These are phyloP conservation scores for Charina bottae DNA, from an alignment of 2,113 vertebrate species.

Conservation along the genomic window DNA sequence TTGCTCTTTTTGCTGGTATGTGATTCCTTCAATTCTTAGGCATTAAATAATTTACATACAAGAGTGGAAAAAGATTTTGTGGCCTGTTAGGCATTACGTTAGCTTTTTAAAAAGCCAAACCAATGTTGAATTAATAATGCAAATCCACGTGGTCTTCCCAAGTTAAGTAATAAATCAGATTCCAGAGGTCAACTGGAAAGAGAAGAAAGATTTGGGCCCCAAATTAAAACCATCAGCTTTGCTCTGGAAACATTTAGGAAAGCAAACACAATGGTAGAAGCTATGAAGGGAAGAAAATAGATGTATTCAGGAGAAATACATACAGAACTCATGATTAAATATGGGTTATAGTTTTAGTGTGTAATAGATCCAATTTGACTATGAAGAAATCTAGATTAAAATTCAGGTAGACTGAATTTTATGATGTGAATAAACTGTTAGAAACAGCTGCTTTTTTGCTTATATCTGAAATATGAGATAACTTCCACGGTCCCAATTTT, in stretches of 20 bases:
- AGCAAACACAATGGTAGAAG: slow-evolving; percentile 35
- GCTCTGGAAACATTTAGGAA: slow-evolving; percentile 15
- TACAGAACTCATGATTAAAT: not conserved
- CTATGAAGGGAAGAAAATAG: not conserved
- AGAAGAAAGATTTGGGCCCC: slow-evolving; percentile 42
- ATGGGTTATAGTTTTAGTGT: not conserved
- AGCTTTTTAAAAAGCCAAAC: slow-evolving; percentile 8
- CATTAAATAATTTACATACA: slow-evolving; percentile 13
- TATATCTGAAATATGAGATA: not conserved
- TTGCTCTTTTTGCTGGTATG: not conserved
- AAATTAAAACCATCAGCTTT: slow-evolving; percentile 38
- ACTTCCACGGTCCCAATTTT: not conserved
- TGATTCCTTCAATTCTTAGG: slow-evolving; percentile 39
- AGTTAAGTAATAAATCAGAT: slow-evolving; percentile 14
- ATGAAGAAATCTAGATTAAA: slow-evolving; percentile 13
- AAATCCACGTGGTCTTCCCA: slow-evolving; percentile 7
- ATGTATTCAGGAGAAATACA: not conserved
- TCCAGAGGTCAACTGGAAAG: not conserved
- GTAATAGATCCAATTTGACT: not conserved
- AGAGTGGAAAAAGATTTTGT: not conserved
- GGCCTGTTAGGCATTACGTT: not conserved
- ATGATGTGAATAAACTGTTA: not conserved
- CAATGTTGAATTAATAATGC: not conserved
- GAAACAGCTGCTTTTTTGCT: not conserved
- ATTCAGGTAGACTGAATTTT: not conserved